Conservation (phyloP, 2,797 vertebrate genomes). For the Gymnoscopelus braueri region DNA sequence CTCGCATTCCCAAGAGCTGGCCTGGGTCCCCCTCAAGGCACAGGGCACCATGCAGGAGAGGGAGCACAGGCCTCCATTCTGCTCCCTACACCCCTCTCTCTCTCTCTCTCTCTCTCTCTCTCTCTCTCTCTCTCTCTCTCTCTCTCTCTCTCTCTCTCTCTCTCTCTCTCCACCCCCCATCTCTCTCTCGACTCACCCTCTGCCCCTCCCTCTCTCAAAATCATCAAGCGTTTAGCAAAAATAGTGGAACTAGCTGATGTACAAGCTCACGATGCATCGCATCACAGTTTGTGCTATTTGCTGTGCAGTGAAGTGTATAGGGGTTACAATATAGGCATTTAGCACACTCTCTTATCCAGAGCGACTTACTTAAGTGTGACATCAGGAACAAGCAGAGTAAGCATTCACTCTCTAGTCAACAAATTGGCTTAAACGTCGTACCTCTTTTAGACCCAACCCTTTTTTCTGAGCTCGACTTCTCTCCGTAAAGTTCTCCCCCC, state of each 20-base stretch:
- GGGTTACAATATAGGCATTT: too few species aligned
- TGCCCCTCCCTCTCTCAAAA: not conserved
- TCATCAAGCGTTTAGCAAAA: not conserved
- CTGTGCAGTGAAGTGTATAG: too few species aligned
- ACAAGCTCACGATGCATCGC: too few species aligned
- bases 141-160: slow-evolving; percentile 31
- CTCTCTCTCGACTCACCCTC: slow-evolving; percentile 18
- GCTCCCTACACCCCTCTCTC: slow-evolving; percentile 51
- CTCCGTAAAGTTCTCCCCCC: not conserved
- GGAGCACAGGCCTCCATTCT: slow-evolving; percentile 59
- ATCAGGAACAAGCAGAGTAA: too few species aligned
- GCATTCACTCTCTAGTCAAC: too few species aligned
- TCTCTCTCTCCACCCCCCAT: slow-evolving; percentile 8
- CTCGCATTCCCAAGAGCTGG: slow-evolving; percentile 80
- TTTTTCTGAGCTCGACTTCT: not conserved
- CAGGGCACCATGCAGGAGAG: slow-evolving; percentile 57
- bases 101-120: slow-evolving; percentile 23
- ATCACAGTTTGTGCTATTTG: too few species aligned
- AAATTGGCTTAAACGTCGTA: too few species aligned
- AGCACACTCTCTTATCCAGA: too few species aligned
- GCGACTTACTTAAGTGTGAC: too few species aligned
- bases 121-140: slow-evolving; percentile 18
- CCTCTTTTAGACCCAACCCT: too few species aligned
- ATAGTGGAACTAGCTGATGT: too few species aligned
- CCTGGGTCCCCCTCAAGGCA: slow-evolving; percentile 72